Evolutionary conservation across 2,797 vertebrate species (phyloP).

Genomic region (Gorsachius magnificus): DNA sequence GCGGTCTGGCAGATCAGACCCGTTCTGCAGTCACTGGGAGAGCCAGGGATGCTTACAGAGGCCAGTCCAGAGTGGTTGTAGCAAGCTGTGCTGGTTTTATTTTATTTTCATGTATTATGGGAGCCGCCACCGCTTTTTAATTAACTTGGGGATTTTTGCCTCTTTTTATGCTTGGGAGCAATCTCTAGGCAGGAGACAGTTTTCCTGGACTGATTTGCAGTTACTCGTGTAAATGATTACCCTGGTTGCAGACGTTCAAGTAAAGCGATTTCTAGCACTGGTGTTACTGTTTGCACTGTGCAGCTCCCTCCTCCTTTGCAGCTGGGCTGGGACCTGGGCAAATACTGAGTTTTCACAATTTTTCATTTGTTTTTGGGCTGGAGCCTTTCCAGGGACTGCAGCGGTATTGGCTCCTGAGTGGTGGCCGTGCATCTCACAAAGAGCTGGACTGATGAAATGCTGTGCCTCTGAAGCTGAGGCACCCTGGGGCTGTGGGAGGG

Average conservation of each 20-base stretch:
- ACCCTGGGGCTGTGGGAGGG: background rate
- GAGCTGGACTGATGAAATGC: background rate
- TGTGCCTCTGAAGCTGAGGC: background rate
- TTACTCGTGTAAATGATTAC: background rate
- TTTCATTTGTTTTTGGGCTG: background rate
- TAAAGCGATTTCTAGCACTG: rapidly evolving
- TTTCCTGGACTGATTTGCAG: background rate
- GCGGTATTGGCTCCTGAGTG: rapidly evolving
- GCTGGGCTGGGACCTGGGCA: background rate
- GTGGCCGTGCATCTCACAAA: background rate
- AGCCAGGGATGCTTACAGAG: background rate
- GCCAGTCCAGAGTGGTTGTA: background rate
- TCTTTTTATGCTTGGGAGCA: background rate
- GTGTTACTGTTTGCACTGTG: background rate
- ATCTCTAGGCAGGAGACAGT: background rate
- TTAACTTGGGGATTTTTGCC: background rate
- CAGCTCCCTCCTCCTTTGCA: background rate
- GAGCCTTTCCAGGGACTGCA: background rate
- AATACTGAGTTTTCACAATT: background rate
- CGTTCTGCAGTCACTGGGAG: background rate
- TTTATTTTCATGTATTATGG: background rate
- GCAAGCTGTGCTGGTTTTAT: background rate
- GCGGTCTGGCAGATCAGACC: background rate
- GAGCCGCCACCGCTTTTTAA: background rate
- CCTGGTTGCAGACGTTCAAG: rapidly evolving